Base-by-base conservation (phyloP, 2,797 vertebrate genomes). In the Sebastes reedi region DNA sequence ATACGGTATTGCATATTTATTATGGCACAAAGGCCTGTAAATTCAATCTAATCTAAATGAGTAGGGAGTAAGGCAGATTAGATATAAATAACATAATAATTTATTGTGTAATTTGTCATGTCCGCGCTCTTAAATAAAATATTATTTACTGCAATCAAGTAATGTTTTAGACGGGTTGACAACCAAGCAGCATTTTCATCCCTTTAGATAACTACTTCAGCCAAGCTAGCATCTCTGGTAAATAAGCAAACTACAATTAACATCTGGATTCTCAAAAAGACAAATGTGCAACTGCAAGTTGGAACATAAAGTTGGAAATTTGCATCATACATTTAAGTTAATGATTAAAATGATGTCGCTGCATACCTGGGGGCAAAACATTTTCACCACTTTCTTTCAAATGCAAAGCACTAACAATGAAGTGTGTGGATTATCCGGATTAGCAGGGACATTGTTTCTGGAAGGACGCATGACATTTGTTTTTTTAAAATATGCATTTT, bases 1-100 rank as follows among this genome's bases (percentile, higher is more conserved):
- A 92, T 92, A 88, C 56, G 20, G 18, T 58, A 79, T 69, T 83
- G 76, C 80, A 86, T 88, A 88, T 91, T 82, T 89, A 87, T 88
- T 80, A 67, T 74, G 72, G 55, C 16, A 72, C 72, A 87, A 82
- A 81, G 25, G 68, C 25, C 56, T 74, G 32, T 62, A 89, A 85
- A 91, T 89, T 85, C 25, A 82, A 87, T 90, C 70, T 83, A 46
- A 46, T 46, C 71, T 61, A 86, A 87, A 80, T 82, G 24, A 82
- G 88, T 65, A 56, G 50, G 65, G 75, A 39, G 56, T 18, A 71
- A 24, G 32, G 64, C 14, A 59, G 55, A 80, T 59, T 52, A 30
- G 20, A 76, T 67, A 71, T 80, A 82, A 88, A 92, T 79, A 76
- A 86, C 80, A 82, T 46, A 65, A 32, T 27, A 60, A 67, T 77